phyloP scores from a whole-genome alignment of 2,797 vertebrate genomes.

The Rhinatrema bivittatum region DNA sequence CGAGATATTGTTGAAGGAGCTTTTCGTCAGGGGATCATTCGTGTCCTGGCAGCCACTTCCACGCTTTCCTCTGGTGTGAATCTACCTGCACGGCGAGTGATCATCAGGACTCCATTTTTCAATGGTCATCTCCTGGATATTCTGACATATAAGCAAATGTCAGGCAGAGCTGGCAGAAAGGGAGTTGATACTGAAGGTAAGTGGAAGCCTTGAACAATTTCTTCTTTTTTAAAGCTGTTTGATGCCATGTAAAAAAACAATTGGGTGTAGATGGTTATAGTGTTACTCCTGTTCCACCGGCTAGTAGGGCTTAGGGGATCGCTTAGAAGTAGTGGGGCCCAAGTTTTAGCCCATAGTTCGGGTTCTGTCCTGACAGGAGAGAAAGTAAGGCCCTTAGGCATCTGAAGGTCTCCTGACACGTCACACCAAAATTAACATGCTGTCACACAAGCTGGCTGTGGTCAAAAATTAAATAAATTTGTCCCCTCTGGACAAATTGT shows the following conservation, averaged over 20 bases:
- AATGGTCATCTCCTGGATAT: conserved; percentile 78
- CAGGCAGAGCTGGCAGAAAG: conserved; percentile 90
- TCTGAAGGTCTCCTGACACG: no score
- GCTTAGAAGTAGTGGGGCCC: no score
- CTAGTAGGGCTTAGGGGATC: no score
- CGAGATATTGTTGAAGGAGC: conserved; percentile 86
- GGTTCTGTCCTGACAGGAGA: no score
- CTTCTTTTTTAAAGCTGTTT: conserved; percentile 1
- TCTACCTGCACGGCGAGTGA: conserved; percentile 86
- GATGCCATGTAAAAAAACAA: conserved; percentile 28
- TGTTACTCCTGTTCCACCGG: no score
- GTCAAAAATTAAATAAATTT: no score
- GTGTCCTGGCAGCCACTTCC: conserved; percentile 85
- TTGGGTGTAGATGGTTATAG: no score
- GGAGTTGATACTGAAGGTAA: conserved; percentile 85
- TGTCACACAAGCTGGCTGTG: no score
- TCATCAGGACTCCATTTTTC: conserved; percentile 86
- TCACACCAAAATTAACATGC: no score
- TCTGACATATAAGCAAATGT: conserved; percentile 96
- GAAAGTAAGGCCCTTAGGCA: no score
- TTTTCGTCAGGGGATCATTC: conserved; percentile 78
- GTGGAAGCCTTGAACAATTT: conserved; percentile 17
- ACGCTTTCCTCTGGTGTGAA: conserved; percentile 95
- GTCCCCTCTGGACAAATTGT: no score
- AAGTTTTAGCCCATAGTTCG: no score